Base-by-base conservation (phyloP, 2,113 vertebrate species). In the Nesoenas mayeri region DNA sequence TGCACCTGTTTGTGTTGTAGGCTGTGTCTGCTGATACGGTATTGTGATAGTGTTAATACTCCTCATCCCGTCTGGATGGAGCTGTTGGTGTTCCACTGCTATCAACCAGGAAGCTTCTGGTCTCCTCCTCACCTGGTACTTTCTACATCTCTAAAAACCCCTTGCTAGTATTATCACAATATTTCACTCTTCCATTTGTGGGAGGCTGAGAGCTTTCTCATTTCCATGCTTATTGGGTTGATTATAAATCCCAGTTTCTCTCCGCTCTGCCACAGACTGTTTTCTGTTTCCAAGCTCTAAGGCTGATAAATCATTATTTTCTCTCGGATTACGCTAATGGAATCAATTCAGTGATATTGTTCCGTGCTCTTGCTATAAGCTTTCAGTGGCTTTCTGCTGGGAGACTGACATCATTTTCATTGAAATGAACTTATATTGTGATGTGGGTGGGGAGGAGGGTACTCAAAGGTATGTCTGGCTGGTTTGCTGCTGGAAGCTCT, bases 261-360 rank as follows among this genome's bases (percentile, higher is more conserved):
- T 93, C 34, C 85, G 71, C 62, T 73, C 42, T 89, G 61, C 67
- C 79, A 70, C 85, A 71, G 81, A 66, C 66, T 69, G 90, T 92
- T 97, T 90, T 94, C 67, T 93, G 69, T 90, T 96, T 94, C 75
- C 57, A 81, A 75, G 72, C 72, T 82, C 71, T 0, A 1, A 94
- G 72, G 58, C 88, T 95, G 82, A 91, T 78, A 93, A 94, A 95
- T 95, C 88, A 67, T 93, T 93, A 85, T 91, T 94, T 96, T 95
- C 48, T 88, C 67, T 92, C 78, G 58, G 67, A 79, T 89, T 85
- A 64, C n/a, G 0, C 80, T 96, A 96, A 96, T 97, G 92, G 92
- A 96, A 92, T 96, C 92, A 80, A 74, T 93, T 88, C 79, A 86
- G 64, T 71, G 54, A 73, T 95, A 57, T 51, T 79, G 67, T 61